These are phyloP conservation scores for Hetaerina titia DNA, from an alignment of 2,888 invertebrate genomes.

Conservation along the genomic window DNA sequence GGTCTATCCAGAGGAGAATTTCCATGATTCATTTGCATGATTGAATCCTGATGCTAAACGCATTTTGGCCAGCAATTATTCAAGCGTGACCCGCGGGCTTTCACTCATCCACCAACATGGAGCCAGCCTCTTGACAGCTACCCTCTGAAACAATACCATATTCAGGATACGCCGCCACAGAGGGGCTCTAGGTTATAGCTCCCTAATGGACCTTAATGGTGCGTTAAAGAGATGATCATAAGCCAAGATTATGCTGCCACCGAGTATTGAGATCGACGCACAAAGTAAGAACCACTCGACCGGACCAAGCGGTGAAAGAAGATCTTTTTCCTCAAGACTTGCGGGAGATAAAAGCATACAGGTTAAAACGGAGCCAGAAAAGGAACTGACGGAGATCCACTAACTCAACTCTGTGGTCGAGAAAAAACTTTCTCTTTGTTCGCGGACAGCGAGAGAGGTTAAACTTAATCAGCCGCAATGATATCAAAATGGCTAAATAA, in stretches of 20 bases:
- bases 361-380: neutral
- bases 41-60: conserved; percentile 54
- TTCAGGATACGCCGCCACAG: conserved; percentile 22
- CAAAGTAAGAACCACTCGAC: conserved; percentile 24
- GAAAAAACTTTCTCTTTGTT: neutral
- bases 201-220: conserved; percentile 19
- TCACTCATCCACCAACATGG: neutral
- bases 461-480: neutral
- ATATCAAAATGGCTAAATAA: neutral
- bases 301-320: neutral
- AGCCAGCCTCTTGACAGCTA: neutral
- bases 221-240: neutral
- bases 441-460: neutral
- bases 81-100: neutral
- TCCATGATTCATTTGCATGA: conserved; percentile 48
- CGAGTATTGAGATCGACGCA: neutral
- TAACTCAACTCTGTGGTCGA: neutral
- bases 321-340: neutral
- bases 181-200: conserved; percentile 7
- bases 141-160: conserved; percentile 28
- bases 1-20: neutral
- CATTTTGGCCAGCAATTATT: conserved; percentile 51
- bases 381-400: neutral
- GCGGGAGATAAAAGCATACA: neutral
- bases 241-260: neutral